Conservation (phyloP, 2,797 vertebrate genomes). For the Silurus lanzhouensis region DNA sequence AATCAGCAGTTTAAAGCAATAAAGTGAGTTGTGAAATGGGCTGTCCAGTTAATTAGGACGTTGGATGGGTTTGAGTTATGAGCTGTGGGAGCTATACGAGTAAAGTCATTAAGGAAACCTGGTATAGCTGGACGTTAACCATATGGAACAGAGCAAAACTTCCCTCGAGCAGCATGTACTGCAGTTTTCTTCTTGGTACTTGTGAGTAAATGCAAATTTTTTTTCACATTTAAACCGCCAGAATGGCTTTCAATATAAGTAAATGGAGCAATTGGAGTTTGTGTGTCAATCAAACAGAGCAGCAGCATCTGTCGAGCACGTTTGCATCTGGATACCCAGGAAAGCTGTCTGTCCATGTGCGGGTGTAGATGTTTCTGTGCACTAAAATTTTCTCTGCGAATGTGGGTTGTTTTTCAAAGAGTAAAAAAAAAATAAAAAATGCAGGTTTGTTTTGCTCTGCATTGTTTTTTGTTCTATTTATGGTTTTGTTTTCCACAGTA, state of each 20-base stretch:
- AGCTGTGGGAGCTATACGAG: slow-evolving; percentile 46
- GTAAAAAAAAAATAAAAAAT: neutral
- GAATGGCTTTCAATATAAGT: slow-evolving; percentile 64
- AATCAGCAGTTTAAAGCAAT: slow-evolving; percentile 51
- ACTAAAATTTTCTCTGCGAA: neutral
- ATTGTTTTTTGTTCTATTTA: neutral
- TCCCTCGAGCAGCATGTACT: slow-evolving; percentile 21
- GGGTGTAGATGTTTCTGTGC: slow-evolving; percentile 2
- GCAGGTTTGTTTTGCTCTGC: neutral
- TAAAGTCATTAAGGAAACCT: slow-evolving; percentile 45
- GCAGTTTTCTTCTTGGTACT: slow-evolving; percentile 27
- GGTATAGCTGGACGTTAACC: slow-evolving; percentile 39
- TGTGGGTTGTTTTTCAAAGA: neutral
- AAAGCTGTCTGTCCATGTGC: slow-evolving; percentile 7
- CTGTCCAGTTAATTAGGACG: slow-evolving; percentile 49
- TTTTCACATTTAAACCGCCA: slow-evolving; percentile 59
- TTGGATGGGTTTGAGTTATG: slow-evolving; percentile 53
- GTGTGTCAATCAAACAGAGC: slow-evolving; percentile 56
- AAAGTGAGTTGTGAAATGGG: slow-evolving; percentile 46
- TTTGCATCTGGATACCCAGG: slow-evolving; percentile 2
- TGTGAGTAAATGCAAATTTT: slow-evolving; percentile 47
- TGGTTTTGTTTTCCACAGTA: neutral
- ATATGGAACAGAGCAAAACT: slow-evolving; percentile 51
- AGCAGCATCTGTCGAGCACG: slow-evolving; percentile 61
- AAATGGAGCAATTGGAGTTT: slow-evolving; percentile 63